Conservation (phyloP, 2,113 vertebrate genomes). For the Syngnathus scovelli region DNA sequence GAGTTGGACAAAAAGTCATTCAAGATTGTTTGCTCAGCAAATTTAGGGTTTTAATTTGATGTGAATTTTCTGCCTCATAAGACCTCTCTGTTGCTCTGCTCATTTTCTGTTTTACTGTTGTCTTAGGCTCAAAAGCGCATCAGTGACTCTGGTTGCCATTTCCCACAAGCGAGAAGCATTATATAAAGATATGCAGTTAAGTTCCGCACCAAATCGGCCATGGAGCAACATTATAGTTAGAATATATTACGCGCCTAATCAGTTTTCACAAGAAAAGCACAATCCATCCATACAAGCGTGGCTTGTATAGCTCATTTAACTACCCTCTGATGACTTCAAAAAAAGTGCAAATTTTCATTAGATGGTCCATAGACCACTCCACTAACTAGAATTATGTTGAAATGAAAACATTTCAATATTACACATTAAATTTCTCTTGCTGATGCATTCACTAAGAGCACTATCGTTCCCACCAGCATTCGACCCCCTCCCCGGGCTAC, state of each 20-base stretch:
- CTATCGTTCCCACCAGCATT: constrained; percentile 37
- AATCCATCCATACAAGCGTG: no score
- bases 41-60: not conserved
- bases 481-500: constrained; percentile 21
- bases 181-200: not conserved
- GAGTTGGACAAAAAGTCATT: not conserved
- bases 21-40: not conserved
- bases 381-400: not conserved
- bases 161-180: no score
- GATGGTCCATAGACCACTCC: not conserved
- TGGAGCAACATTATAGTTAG: not conserved
- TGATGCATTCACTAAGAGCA: constrained; percentile 22
- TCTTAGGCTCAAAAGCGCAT: no score
- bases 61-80: not conserved
- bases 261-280: not conserved
- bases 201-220: not conserved
- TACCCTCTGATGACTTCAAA: no score
- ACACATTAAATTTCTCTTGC: constrained; percentile 4
- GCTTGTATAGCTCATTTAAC: no score
- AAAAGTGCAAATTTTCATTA: no score
- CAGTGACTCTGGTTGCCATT: no score
- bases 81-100: not conserved
- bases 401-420: not conserved
- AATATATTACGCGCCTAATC: not conserved
- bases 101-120: not conserved